phyloP scores from a whole-genome alignment of 64 coral and sea anemone genomes.

The Montipora sp. region DNA sequence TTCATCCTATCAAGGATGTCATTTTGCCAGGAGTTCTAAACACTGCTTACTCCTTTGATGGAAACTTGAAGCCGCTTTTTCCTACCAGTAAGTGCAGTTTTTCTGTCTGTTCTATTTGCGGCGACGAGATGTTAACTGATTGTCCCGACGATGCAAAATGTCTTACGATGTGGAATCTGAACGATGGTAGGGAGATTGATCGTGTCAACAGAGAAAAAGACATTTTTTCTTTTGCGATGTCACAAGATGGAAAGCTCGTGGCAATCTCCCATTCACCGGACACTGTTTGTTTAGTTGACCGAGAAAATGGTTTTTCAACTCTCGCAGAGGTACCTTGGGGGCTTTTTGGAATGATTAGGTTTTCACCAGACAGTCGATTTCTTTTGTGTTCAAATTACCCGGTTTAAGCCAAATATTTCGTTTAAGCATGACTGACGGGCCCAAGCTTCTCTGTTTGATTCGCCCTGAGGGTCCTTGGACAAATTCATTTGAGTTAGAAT shows the following conservation, averaged over 20 bases:
- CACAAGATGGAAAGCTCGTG: neutral
- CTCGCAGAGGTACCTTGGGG: neutral
- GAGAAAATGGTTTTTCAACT: neutral
- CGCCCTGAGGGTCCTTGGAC: no score
- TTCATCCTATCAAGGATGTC: constrained; percentile 16
- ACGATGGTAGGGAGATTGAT: neutral
- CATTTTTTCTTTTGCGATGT: neutral
- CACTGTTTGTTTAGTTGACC: neutral
- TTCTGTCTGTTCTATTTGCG: neutral
- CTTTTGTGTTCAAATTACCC: neutral
- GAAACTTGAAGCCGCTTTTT: neutral
- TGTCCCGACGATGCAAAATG: neutral
- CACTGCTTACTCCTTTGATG: neutral
- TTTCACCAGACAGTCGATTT: neutral
- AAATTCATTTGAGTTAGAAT: neutral
- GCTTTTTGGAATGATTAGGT: neutral
- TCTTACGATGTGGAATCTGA: neutral
- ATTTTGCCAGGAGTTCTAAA: constrained; percentile 14
- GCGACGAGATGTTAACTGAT: neutral
- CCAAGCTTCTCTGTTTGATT: neutral
- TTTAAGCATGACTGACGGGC: neutral
- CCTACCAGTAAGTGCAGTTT: neutral
- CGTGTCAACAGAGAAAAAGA: neutral
- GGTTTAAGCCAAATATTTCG: neutral
- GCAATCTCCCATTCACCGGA: constrained; percentile 1